phyloP scores from a whole-genome alignment of 2,113 vertebrate species.

The Balaenoptera acutorostrata region DNA sequence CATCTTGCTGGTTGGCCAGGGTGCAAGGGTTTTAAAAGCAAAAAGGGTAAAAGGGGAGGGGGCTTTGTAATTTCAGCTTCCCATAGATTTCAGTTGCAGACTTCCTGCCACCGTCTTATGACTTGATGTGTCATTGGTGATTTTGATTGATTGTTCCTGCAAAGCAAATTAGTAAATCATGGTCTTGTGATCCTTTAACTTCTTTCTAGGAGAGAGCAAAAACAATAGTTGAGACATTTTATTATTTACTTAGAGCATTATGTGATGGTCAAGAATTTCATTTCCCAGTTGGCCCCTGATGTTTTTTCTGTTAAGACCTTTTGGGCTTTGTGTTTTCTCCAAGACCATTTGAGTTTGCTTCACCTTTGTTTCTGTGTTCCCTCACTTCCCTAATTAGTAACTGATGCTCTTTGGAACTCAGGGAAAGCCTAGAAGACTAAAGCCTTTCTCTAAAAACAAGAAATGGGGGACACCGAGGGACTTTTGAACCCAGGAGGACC shows the following conservation, averaged over 20 bases:
- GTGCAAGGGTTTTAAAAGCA: neutral
- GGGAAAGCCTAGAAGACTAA: neutral
- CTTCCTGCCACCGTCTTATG: neutral
- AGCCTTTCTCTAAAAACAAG: neutral
- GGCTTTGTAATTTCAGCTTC: neutral
- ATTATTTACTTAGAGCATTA: neutral
- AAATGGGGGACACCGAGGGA: neutral
- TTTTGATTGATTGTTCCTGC: neutral
- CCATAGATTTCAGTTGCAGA: neutral
- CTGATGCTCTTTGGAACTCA: neutral
- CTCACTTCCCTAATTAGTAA: neutral
- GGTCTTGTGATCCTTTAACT: neutral
- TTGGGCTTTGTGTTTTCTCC: neutral
- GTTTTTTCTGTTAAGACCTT: neutral
- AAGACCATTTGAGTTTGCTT: neutral
- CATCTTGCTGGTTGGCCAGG: neutral
- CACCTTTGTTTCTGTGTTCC: neutral
- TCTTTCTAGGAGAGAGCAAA: neutral
- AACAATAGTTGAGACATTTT: neutral
- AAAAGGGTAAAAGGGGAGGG: neutral
- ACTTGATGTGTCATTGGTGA: neutral
- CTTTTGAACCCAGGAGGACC: neutral
- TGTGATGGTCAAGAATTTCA: neutral
- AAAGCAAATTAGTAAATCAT: neutral
- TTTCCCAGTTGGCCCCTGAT: neutral